These are phyloP conservation scores for Actenoides hombroni DNA, from an alignment of 2,113 vertebrate genomes.

Conservation along the genomic window DNA sequence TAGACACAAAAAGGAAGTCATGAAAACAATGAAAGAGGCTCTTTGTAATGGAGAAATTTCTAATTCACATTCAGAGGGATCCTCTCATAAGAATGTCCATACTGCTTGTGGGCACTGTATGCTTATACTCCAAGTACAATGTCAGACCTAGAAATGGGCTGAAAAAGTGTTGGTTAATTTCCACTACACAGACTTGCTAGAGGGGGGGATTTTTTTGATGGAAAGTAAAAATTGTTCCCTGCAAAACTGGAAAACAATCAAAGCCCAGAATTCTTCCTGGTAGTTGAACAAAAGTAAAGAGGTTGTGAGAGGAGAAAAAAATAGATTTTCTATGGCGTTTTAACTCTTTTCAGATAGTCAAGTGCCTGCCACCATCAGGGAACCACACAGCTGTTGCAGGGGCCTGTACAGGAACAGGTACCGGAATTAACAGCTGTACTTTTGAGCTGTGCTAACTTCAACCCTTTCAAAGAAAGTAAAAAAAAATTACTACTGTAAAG, in stretches of 20 bases:
- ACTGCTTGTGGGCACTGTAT: background rate
- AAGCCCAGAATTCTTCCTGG: background rate
- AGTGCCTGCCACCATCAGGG: background rate
- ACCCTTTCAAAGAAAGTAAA: background rate
- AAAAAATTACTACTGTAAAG: too few relatives aligned
- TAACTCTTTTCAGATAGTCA: background rate
- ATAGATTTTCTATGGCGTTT: background rate
- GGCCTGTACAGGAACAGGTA: background rate
- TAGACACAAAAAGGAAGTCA: background rate
- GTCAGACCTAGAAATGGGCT: background rate
- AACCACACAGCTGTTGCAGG: background rate
- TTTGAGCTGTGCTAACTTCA: background rate
- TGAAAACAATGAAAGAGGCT: background rate
- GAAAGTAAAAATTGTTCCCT: background rate
- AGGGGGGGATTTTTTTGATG: background rate
- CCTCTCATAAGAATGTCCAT: background rate
- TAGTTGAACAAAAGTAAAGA: background rate
- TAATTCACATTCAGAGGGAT: background rate
- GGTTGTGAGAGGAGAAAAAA: background rate
- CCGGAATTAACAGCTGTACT: background rate
- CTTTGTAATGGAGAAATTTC: background rate
- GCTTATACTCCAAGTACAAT: background rate
- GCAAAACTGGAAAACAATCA: background rate
- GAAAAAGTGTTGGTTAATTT: background rate
- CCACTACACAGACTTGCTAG: background rate